Conservation (phyloP, 1,140 invertebrate genomes). For the Caerostris extrusa region DNA sequence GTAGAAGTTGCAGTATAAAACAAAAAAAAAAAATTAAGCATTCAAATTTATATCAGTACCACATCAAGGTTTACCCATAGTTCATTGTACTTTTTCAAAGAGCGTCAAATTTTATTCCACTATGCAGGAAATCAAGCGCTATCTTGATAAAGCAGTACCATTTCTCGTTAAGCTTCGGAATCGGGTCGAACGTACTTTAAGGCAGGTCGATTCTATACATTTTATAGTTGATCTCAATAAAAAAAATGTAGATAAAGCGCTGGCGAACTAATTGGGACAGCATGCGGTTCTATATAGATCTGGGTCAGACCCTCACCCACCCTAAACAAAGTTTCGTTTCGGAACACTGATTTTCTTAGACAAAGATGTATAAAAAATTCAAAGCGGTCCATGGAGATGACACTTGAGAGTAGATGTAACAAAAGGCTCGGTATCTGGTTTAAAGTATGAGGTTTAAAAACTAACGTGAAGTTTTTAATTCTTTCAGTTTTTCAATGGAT, state of each 20-base stretch:
- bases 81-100: neutral
- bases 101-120: neutral
- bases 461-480: too few species aligned
- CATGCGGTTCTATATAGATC: neutral
- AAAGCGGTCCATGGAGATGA: neutral
- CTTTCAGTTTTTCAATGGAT: too few species aligned
- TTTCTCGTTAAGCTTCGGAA: slow-evolving; percentile 23
- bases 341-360: neutral
- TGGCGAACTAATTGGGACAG: neutral
- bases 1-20: too few species aligned
- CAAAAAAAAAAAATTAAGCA: too few species aligned
- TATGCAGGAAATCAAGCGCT: neutral
- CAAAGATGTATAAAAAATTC: too few species aligned
- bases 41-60: too few species aligned
- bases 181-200: neutral
- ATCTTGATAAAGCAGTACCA: neutral
- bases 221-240: neutral
- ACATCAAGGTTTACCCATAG: neutral
- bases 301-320: neutral
- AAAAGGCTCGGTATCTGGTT: neutral
- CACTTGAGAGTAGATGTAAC: neutral
- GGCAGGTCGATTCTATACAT: neutral
- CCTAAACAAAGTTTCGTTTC: neutral
- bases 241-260: neutral
- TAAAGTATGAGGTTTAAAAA: neutral